Conservation (phyloP, 2,113 vertebrate species). For the Acinonyx jubatus region DNA sequence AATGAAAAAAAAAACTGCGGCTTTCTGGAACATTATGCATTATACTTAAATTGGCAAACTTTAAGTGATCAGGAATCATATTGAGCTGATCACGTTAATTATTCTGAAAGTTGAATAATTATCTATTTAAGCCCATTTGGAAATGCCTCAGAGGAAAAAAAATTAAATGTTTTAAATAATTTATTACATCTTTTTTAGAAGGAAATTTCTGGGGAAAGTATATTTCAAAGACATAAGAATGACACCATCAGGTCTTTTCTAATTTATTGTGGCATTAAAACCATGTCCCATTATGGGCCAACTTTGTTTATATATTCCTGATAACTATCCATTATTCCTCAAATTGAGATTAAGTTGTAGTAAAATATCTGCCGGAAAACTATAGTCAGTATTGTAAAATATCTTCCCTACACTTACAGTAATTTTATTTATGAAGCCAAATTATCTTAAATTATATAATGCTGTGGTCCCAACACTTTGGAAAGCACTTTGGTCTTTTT, state of each 20-base stretch:
- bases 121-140: neutral
- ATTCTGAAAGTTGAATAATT: conserved; percentile 8
- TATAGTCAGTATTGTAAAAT: neutral
- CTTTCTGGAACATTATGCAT: conserved; percentile 8
- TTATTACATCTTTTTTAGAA: conserved; percentile 58
- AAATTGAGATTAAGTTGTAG: neutral
- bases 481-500: neutral
- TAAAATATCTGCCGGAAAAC: neutral
- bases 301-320: neutral
- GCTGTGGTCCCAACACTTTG: neutral
- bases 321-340: neutral
- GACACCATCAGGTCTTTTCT: neutral
- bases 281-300: neutral
- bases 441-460: neutral
- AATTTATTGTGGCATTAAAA: conserved; percentile 52
- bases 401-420: neutral
- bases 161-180: neutral
- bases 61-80: conserved; percentile 22
- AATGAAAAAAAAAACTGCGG: conserved; percentile 13
- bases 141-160: conserved; percentile 26
- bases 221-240: neutral
- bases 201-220: neutral
- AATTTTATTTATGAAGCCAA: neutral
- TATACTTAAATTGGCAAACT: neutral
- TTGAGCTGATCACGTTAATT: conserved; percentile 37